Evolutionary conservation across 2,888 invertebrate species (phyloP), one percentile per base, ranked within the genome.

Genomic region (Amiota communis): DNA sequence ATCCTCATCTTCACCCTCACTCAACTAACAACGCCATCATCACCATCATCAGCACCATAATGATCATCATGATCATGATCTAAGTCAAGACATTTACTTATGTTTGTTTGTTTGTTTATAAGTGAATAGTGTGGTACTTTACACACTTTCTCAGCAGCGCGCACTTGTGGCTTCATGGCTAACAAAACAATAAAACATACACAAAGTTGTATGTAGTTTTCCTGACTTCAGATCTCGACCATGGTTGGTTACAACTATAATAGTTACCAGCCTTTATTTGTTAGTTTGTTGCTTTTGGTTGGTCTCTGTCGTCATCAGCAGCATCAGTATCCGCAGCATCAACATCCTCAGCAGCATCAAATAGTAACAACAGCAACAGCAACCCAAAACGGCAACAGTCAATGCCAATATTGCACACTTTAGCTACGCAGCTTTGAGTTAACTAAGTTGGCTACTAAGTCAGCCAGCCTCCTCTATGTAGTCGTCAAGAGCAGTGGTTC

Each of bases 221-320:
- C 23, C 3, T 23, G 23, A 36, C 36, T 6, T 36, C 8, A 6
- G 36, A 36, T 36, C 36, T 36, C 36, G 36, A 36, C 36, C 36
- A 36, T 36, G 36, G 36, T 36, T 36, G 36, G 36, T 36, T 36
- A 36, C 2, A 2, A 23, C 6, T 36, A 2, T 36, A 36, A 36
- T 36, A 36, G 36, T 53, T 8, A 53, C 53, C 53, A 53, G 53
- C 47, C 8, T 48, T 75, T 53, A 59, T 57, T 63, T 77, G 71
- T 56, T 17, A 3, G 65, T 47, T 49, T 11, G 8, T 47, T 72
- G 74, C 80, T 78, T 72, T 79, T 79, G 79, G 79, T 79, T 79
- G 80, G 79, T 74, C 65, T 65, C 49, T 65, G 65, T 49, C 67
- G 17, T 68, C 67, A 53, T 23, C 67, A 51, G 23, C 65, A 48